Conservation (phyloP, 1,140 invertebrate species). For the Homarus americanus region DNA sequence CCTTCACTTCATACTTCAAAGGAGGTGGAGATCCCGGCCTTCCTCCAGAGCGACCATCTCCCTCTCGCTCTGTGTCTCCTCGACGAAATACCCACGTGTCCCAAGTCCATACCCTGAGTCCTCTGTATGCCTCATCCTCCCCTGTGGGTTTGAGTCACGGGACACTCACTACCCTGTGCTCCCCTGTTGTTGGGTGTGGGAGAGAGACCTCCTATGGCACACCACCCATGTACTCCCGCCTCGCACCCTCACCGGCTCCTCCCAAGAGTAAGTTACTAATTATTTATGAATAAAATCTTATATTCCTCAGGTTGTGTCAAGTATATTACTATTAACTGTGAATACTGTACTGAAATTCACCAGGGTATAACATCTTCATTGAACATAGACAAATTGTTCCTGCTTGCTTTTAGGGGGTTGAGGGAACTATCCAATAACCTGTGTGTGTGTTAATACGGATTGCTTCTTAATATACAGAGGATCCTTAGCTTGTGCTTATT, state of each 20-base stretch:
- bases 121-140: constrained; percentile 66
- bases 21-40: constrained; percentile 60
- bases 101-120: constrained; percentile 41
- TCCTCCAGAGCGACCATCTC: constrained; percentile 59
- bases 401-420: not conserved
- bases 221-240: constrained; percentile 23
- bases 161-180: constrained; percentile 37
- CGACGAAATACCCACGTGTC: constrained; percentile 32
- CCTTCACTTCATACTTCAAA: constrained; percentile 69
- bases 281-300: not conserved
- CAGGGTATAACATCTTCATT: not conserved
- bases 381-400: not conserved
- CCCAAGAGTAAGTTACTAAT: constrained; percentile 55
- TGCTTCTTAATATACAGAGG: not conserved
- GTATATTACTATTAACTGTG: not conserved
- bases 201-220: constrained; percentile 51
- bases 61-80: constrained; percentile 64
- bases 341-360: not conserved
- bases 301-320: not conserved
- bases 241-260: constrained; percentile 41
- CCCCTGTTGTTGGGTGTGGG: constrained; percentile 20
- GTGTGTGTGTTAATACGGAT: not conserved
- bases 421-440: not conserved
- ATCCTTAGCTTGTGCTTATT: not conserved
- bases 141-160: constrained; percentile 44